These are phyloP conservation scores for Montipora capricornis DNA, from an alignment of 64 coral and sea anemone species.

Conservation along the genomic window DNA sequence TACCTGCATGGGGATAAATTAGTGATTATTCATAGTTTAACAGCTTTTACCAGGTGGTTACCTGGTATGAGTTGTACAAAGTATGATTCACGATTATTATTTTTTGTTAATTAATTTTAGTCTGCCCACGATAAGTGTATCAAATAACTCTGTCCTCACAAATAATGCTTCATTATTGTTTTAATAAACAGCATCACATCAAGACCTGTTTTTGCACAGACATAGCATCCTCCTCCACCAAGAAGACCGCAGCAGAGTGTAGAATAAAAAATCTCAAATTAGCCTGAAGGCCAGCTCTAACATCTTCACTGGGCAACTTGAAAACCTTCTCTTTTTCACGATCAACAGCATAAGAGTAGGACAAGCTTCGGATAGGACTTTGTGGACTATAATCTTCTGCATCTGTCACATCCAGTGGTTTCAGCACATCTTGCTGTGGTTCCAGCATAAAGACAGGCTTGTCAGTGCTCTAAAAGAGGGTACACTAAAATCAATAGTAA, in stretches of 20 bases:
- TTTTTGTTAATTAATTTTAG: too few species aligned
- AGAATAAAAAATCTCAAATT: slow-evolving; percentile 89
- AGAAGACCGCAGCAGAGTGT: slow-evolving; percentile 89
- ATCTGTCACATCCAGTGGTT: slow-evolving; percentile 28
- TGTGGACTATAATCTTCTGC: slow-evolving; percentile 51
- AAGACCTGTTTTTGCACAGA: slow-evolving; percentile 82
- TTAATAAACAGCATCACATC: background rate
- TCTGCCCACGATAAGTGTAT: too few species aligned
- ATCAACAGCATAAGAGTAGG: slow-evolving; percentile 63
- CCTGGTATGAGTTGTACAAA: too few species aligned
- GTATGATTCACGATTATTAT: too few species aligned
- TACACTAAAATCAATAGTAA: background rate
- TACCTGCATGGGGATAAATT: too few species aligned
- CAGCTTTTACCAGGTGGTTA: too few species aligned
- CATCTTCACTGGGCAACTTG: slow-evolving; percentile 76
- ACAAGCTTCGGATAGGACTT: slow-evolving; percentile 76
- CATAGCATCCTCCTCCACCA: slow-evolving; percentile 66
- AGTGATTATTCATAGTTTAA: too few species aligned
- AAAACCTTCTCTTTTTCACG: slow-evolving; percentile 62
- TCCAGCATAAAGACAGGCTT: slow-evolving; percentile 89
- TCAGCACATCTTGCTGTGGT: slow-evolving; percentile 4
- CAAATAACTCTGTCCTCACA: too few species aligned
- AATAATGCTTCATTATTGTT: too few species aligned
- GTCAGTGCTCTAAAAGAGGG: slow-evolving; percentile 63
- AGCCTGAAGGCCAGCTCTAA: slow-evolving; percentile 93